Evolutionary conservation across 2,888 invertebrate species (phyloP).

Genomic region (Microplitis manilae): DNA sequence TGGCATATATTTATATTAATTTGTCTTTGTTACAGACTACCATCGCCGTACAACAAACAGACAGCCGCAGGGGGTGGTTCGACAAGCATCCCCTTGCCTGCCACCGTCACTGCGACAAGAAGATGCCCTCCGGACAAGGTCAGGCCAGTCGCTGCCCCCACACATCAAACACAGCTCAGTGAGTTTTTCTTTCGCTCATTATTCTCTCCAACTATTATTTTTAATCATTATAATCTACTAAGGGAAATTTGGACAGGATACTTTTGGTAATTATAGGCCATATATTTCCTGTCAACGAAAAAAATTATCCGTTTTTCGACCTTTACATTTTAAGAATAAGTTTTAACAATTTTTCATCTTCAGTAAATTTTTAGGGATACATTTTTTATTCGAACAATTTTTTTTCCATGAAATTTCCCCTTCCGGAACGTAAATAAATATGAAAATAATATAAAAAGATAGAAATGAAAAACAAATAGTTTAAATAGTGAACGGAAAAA

Average conservation of each 20-base stretch:
- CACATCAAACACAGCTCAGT: conserved; percentile 68
- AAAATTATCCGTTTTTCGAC: too few species aligned
- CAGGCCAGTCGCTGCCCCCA: conserved; percentile 81
- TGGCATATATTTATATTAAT: not conserved
- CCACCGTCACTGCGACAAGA: conserved; percentile 83
- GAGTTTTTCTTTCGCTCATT: conserved; percentile 51
- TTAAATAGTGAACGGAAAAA: too few species aligned
- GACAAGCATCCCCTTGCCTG: conserved; percentile 85
- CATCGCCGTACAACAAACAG: conserved; percentile 69
- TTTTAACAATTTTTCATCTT: too few species aligned
- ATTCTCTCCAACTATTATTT: not conserved
- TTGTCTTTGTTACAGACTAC: conserved; percentile 61
- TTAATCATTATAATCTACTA: too few species aligned
- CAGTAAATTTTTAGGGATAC: too few species aligned
- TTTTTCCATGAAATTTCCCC: too few species aligned
- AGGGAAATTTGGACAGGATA: not conserved
- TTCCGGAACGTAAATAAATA: too few species aligned
- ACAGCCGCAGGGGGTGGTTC: conserved; percentile 74
- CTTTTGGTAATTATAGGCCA: not conserved
- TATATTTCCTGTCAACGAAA: too few species aligned
- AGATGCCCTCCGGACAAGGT: conserved; percentile 86
- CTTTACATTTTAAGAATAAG: too few species aligned
- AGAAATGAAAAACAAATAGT: too few species aligned
- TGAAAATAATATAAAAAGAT: too few species aligned
- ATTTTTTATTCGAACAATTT: too few species aligned